Evolutionary conservation across 2,113 vertebrate species (phyloP).

Genomic region (Paralichthys olivaceus): DNA sequence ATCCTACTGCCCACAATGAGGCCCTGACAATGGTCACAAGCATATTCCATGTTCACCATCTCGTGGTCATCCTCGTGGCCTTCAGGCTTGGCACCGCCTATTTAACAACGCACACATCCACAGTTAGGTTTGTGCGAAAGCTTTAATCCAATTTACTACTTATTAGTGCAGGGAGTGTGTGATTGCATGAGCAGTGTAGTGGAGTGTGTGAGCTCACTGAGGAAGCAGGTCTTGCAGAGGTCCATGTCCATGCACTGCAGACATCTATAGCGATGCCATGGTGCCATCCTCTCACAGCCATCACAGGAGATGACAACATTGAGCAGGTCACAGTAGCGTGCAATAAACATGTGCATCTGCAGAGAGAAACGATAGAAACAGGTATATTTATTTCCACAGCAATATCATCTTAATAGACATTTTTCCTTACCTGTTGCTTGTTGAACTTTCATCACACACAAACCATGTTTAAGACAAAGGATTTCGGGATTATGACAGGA

Average conservation of each 20-base stretch:
- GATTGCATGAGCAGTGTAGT: not conserved
- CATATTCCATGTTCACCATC: conserved; percentile 99
- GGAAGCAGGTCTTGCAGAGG: conserved; percentile 96
- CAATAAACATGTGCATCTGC: conserved; percentile 99
- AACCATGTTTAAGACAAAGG: too few relatives aligned
- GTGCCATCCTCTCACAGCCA: conserved; percentile 95
- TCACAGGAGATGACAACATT: conserved; percentile 98
- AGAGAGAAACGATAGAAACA: not conserved
- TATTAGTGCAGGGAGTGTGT: not conserved
- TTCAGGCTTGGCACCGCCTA: conserved; percentile 96
- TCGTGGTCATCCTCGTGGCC: conserved; percentile 96
- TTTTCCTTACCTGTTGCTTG: too few relatives aligned
- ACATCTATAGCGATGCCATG: conserved; percentile 96
- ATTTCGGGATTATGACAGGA: too few relatives aligned
- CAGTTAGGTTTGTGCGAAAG: not conserved
- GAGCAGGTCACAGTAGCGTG: conserved; percentile 95
- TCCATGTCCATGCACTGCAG: conserved; percentile 98
- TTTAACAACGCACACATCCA: not conserved
- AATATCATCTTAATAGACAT: too few relatives aligned
- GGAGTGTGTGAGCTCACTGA: conserved; percentile 83
- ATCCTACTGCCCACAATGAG: conserved; percentile 96
- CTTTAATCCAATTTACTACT: not conserved
- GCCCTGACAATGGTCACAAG: conserved; percentile 96
- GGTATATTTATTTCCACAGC: not conserved
- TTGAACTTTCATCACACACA: too few relatives aligned